Evolutionary conservation across 2,797 vertebrate species (phyloP), one percentile per base, ranked within the genome.

Genomic region (Microctenopoma steveboyesi): DNA sequence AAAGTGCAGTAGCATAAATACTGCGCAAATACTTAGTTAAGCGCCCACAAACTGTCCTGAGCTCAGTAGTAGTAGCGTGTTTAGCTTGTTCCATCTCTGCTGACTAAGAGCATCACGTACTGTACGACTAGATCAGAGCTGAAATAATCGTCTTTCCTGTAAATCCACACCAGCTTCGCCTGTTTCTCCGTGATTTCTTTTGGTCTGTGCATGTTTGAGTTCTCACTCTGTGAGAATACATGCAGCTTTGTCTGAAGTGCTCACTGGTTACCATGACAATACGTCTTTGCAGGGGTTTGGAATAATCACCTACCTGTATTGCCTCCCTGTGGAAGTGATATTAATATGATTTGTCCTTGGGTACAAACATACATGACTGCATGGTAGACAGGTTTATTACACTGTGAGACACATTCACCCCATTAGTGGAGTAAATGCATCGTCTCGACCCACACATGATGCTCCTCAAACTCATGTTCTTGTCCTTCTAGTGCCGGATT

Each of bases 221-320:
- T 79, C 37, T 51, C 69, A 35, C 64, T 75, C 69, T 65, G 42
- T 14, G 55, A 69, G 50, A 69, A 85, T 71, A 61, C 78, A 72
- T 65, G 64, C 48, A 66, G 77, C 70, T 72, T 82, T 85, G 82
- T 88, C 69, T 90, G 71, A 92, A 90, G 87, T 84, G 82, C 84
- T 80, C 69, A 55, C 56, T 42, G 74, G 92, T 94, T 93, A 92
- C 93, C 91, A 94, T 94, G 93, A 91, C 92, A 90, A 92, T 92
- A 69, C 71, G 49, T 82, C 80, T 90, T 58, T 77, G 74, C 37
- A 16, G 78, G 55, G 82, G 79, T 81, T 82, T 72, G 74, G 83
- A 88, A 93, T 88, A 92, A 92, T 92, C 76, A 63, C 72, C 74
- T 81, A 74, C 69, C 72, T 81, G 76, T 82, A 56, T 73, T 80